Base-by-base conservation (phyloP, 2,888 invertebrate species). In the Ctena decussata region DNA sequence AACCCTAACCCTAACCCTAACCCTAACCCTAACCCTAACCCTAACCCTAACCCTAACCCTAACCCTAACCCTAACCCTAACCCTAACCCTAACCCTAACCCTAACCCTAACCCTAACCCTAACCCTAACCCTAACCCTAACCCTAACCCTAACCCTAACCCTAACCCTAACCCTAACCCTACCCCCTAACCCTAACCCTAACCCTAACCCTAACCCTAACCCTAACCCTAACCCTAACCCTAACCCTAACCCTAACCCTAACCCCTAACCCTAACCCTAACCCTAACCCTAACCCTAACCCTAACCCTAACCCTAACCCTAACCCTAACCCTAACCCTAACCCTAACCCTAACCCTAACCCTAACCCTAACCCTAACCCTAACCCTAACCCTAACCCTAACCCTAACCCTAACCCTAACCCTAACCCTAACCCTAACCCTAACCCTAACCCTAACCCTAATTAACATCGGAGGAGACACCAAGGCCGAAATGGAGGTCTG, bases 81-180 rank as follows among this genome's bases (percentile, higher is more conserved):
- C 77, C 82, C 57, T 39, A 80, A 37, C 80, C 73, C 57, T 53
- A 80, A 37, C 73, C 77, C 71, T 69, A 76, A 44, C 71, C 71
- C 37, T 70, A 77, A 41, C 71, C 78, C 39, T 35, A 78, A 41
- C 71, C 71, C 39, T 35, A 71, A 41, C 78, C 78, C 49, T 39
- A 82, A 57, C 74, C 80, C 80, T 70, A 78, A 71, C 81, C 85
- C 81, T 78, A 85, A 78, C 81, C 81, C 81, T 77, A 85, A 75
- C 81, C 85, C 81, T 74, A 79, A 73, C 69, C 73, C 79, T 79
- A 83, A 73, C 53, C 53, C 53, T 53, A 53, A 53, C n/a, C 53
- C 18, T 53, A 53, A 53, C 53, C 53, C 53, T n/a, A 53, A n/a
- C n/a, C n/a, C 21, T n/a, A 15, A 15, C 18, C n/a, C 53, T 21